A percentile compares a stretch with the other conserved stretches of the same genome.
phyloP scores from a whole-genome alignment of 2,888 invertebrate genomes.

The Tinea pellionella region DNA sequence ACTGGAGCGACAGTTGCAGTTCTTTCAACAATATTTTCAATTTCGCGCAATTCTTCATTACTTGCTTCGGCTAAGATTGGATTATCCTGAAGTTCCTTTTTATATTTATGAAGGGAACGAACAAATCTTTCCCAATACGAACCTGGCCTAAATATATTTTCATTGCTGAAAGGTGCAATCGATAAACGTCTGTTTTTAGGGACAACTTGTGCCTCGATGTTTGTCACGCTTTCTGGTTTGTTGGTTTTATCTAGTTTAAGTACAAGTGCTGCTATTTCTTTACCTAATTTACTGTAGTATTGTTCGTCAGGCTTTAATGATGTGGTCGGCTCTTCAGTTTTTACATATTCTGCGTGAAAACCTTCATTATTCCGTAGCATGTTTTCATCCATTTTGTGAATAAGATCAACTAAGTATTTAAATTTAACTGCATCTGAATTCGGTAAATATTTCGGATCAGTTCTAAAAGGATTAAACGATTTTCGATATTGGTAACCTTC shows the following conservation, averaged over 20 bases:
- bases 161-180: conserved; percentile 28
- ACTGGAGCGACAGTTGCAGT: conserved; percentile 31
- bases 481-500: neutral
- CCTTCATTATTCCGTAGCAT: neutral
- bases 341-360: neutral
- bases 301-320: conserved; percentile 25
- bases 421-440: conserved; percentile 36
- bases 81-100: neutral
- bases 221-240: conserved; percentile 27
- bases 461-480: neutral
- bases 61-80: conserved; percentile 24
- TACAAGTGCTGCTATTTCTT: conserved; percentile 51
- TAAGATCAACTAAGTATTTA: conserved; percentile 50
- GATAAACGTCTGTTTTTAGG: conserved; percentile 20
- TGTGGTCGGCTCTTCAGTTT: neutral
- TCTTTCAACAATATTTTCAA: conserved; percentile 46
- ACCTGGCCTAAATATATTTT: conserved; percentile 32
- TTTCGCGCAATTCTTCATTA: conserved; percentile 39
- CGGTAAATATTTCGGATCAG: neutral
- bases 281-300: conserved; percentile 47
- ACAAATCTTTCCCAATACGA: conserved; percentile 55
- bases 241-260: conserved; percentile 32
- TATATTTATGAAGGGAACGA: conserved; percentile 33
- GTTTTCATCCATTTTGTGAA: conserved; percentile 31
- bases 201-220: conserved; percentile 30